A percentile compares a stretch with the other conserved stretches of the same genome.
Conservation (phyloP, 2,888 invertebrate species). For the Hirtodrosophila cameraria region DNA sequence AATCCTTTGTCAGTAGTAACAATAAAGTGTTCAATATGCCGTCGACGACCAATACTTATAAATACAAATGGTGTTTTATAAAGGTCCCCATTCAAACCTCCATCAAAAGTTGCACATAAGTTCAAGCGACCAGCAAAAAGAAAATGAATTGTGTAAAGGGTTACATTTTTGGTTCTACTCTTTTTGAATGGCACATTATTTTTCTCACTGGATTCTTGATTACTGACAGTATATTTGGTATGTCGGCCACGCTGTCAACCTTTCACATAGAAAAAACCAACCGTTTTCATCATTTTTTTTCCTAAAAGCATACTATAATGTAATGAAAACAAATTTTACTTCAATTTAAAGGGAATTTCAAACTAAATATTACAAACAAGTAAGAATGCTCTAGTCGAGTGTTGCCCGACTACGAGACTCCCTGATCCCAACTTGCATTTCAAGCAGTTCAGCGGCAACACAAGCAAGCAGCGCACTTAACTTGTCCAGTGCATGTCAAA, state of each 20-base stretch:
- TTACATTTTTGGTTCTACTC: neutral
- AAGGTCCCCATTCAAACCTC: slow-evolving; percentile 13
- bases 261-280: neutral
- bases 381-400: too few species aligned
- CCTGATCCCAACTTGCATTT: too few species aligned
- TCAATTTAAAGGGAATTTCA: too few species aligned
- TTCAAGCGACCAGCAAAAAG: neutral
- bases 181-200: slow-evolving; percentile 6
- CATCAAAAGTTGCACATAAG: slow-evolving; percentile 10
- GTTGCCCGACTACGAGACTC: too few species aligned
- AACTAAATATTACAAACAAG: too few species aligned
- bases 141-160: slow-evolving; percentile 12
- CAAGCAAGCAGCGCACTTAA: too few species aligned
- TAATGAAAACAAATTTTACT: too few species aligned
- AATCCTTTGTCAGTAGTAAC: slow-evolving; percentile 44
- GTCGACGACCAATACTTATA: slow-evolving; percentile 16
- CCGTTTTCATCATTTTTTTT: too few species aligned
- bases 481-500: too few species aligned
- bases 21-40: slow-evolving; percentile 42
- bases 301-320: too few species aligned
- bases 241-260: neutral
- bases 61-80: slow-evolving; percentile 35
- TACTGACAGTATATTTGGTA: slow-evolving; percentile 1
- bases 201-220: slow-evolving; percentile 12
- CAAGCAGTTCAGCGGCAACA: too few species aligned